These are phyloP conservation scores for Ascaphus truei DNA, from an alignment of 2,113 vertebrate species.

Conservation along the genomic window DNA sequence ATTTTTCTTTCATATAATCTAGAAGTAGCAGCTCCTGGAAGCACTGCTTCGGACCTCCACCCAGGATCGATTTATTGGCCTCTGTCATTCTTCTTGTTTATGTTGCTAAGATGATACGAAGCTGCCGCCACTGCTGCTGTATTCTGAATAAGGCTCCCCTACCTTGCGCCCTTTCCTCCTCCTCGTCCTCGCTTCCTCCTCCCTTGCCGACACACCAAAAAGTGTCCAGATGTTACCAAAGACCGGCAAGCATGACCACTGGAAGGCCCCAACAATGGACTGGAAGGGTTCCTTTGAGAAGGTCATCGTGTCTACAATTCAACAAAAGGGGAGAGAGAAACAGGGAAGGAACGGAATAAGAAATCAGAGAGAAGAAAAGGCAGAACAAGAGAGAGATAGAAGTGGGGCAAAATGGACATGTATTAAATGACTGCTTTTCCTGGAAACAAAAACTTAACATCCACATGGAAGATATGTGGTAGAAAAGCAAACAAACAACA, in stretches of 20 bases:
- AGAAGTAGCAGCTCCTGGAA: constrained; percentile 70
- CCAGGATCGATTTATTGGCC: constrained; percentile 47
- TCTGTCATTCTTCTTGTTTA: constrained; percentile 59
- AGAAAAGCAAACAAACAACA: constrained; percentile 24
- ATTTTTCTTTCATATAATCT: constrained; percentile 37
- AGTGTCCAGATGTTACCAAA: constrained; percentile 77
- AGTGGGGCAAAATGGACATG: constrained; percentile 37
- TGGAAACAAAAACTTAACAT: constrained; percentile 44
- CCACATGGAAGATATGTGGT: constrained; percentile 47
- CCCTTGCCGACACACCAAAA: constrained; percentile 75
- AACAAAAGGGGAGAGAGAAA: constrained; percentile 26
- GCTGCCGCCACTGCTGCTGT: constrained; percentile 43
- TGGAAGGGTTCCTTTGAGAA: constrained; percentile 54
- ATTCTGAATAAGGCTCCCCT: constrained; percentile 44
- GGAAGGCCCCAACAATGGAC: constrained; percentile 59
- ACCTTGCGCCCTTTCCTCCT: constrained; percentile 51
- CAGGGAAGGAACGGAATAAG: neutral
- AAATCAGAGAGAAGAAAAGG: constrained; percentile 31
- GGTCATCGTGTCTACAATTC: constrained; percentile 46
- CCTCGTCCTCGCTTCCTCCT: constrained; percentile 54
- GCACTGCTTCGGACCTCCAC: constrained; percentile 20
- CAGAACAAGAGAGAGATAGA: constrained; percentile 42
- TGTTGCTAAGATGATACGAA: constrained; percentile 71
- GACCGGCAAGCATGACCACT: constrained; percentile 62
- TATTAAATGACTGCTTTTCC: constrained; percentile 43